Base-by-base conservation (phyloP, 2,888 invertebrate species). In the Lochmaea capreae region DNA sequence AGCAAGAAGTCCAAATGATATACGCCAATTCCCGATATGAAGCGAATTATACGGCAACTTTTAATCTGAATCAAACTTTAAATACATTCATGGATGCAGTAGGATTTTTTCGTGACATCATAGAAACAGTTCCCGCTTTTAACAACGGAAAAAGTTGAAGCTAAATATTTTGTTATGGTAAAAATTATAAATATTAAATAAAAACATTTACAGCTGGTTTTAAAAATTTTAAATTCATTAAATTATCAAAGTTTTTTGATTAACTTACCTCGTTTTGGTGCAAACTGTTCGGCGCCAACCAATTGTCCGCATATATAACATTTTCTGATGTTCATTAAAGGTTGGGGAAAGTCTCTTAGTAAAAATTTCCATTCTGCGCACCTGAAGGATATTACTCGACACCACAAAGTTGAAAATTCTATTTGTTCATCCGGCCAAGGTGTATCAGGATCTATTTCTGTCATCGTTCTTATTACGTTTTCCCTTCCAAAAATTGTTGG, bases 311-410 rank as follows among this genome's bases (percentile, higher is more conserved):
- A 97, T 72, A 98, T 90, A 78, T 93, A 93, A 85, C 97, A 91
- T 78, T 94, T 92, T 80, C 93, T 92, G 74, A 97, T 93, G 81
- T 94, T 92, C 81, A 98, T 90, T 88, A 98, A 91, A 0, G 97
- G 96, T 85, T 97, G 97, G 0, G 98, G 97, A 87, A 98, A 99
- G 89, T 99, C 99, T 8, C 99, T 90, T 77, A 99, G 89, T 83
- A 94, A 92, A 80, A 97, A 92, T 83, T 94, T 94, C 95, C 97
- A 97, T 82, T 94, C 93, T 18, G 92, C 91, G 80, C 96, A 94
- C 77, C 93, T 92, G 67, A 95, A 90, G 78, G 93, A 93, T 26
- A 99, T 92, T 66, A 93, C 92, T 10, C 99, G 92, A 81, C 97
- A 97, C 98, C 98, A 99, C 26, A 98, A 89, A 0, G 97, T 97